Evolutionary conservation across 1,140 invertebrate genomes (phyloP).

Genomic region (Phymorhynchus buccinoides): DNA sequence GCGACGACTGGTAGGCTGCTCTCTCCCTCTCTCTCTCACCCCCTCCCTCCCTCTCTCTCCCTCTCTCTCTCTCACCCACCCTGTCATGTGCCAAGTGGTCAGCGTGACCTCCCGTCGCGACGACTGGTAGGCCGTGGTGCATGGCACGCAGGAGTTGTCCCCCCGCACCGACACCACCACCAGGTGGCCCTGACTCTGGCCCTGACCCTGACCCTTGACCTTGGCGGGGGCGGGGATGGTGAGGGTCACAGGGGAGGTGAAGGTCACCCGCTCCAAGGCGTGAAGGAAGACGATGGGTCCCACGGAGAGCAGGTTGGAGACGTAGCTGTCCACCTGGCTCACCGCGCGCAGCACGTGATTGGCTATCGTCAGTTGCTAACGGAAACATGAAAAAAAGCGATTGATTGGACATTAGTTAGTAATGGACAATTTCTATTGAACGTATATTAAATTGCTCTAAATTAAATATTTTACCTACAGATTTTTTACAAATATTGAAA

Average conservation of each 20-base stretch:
- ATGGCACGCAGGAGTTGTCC: constrained; percentile 68
- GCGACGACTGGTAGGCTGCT: background rate
- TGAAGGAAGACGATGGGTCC: constrained; percentile 64
- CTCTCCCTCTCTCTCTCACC: background rate
- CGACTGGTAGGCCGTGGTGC: constrained; percentile 56
- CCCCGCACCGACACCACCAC: constrained; percentile 62
- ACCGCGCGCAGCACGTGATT: constrained; percentile 47
- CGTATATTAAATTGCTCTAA: too few species aligned
- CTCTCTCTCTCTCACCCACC: too few species aligned
- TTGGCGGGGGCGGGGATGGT: constrained; percentile 64
- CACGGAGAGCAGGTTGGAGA: constrained; percentile 63
- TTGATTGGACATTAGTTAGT: too few species aligned
- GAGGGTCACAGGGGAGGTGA: constrained; percentile 59
- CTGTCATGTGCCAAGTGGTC: constrained; percentile 49
- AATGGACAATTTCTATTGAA: too few species aligned
- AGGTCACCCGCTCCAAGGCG: constrained; percentile 47
- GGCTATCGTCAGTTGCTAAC: constrained; percentile 39
- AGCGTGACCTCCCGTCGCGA: constrained; percentile 60
- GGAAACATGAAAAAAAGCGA: too few species aligned
- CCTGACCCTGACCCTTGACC: constrained; percentile 46
- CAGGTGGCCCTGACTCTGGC: constrained; percentile 61
- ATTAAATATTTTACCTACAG: too few species aligned
- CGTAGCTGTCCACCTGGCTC: constrained; percentile 50
- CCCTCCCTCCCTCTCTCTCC: background rate
- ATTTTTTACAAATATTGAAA: too few species aligned